A percentile compares a stretch with the other conserved stretches of the same genome.
Conservation (phyloP, 2,113 vertebrate species). For the Polyodon spathula region DNA sequence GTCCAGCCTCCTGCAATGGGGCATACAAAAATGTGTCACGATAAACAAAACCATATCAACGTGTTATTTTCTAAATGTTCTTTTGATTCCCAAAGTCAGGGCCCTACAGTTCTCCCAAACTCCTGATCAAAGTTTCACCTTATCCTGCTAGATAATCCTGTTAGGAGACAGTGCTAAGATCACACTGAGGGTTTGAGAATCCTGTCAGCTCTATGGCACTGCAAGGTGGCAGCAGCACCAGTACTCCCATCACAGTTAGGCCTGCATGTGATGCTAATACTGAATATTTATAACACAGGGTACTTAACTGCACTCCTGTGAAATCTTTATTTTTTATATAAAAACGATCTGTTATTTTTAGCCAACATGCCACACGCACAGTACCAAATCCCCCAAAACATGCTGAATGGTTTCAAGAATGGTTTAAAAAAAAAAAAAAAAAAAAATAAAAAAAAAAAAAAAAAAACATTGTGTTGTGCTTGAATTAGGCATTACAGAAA, state of each 20-base stretch:
- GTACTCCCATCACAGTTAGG: background rate
- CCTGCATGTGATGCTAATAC: background rate
- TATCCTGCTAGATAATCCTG: conserved; percentile 18
- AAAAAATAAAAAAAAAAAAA: too few species aligned
- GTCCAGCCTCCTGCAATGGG: conserved; percentile 69
- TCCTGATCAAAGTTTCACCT: conserved; percentile 26
- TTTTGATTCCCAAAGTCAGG: too few species aligned
- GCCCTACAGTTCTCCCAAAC: background rate
- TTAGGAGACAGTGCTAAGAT: conserved; percentile 15
- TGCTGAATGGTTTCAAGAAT: too few species aligned
- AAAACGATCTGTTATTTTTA: too few species aligned
- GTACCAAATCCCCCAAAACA: too few species aligned
- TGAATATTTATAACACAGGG: background rate
- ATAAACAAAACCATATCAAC: background rate
- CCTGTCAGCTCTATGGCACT: conserved; percentile 6
- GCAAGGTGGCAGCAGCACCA: background rate
- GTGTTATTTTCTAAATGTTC: too few species aligned
- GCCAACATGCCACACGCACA: too few species aligned
- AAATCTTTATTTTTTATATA: too few species aligned
- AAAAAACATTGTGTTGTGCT: too few species aligned
- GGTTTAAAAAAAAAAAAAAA: too few species aligned
- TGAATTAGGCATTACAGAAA: too few species aligned
- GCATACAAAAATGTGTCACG: conserved; percentile 17
- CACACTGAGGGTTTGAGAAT: conserved; percentile 14
- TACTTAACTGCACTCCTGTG: too few species aligned